Evolutionary conservation across 2,888 invertebrate genomes (phyloP).

Genomic region (Agrotis exclamationis): DNA sequence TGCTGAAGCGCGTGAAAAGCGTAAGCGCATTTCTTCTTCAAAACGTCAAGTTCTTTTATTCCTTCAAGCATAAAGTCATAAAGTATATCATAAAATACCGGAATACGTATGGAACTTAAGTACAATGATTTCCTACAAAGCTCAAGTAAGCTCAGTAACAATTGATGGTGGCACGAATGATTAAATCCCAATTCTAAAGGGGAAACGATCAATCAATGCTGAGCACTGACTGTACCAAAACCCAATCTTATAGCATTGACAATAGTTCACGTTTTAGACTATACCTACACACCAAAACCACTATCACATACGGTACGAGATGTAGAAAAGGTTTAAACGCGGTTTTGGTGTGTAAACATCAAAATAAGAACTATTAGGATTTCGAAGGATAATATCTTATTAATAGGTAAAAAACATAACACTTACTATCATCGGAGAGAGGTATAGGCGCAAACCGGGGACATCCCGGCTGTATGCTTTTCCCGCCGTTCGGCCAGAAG

Average conservation of each 20-base stretch:
- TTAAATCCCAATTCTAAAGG: background rate
- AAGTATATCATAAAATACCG: background rate
- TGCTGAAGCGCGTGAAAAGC: slow-evolving; percentile 11
- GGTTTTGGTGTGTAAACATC: no score
- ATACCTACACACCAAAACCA: no score
- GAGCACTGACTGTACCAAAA: background rate
- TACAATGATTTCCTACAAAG: background rate
- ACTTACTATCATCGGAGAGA: slow-evolving; percentile 89
- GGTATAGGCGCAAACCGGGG: slow-evolving; percentile 88
- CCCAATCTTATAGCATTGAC: background rate
- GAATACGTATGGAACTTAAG: slow-evolving; percentile 2
- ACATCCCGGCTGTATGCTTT: slow-evolving; percentile 92
- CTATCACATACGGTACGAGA: no score
- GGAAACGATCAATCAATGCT: background rate
- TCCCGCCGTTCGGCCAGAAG: slow-evolving; percentile 92
- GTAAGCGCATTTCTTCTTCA: slow-evolving; percentile 8
- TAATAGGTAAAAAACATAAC: background rate
- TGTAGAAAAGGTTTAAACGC: no score
- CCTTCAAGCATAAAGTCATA: background rate
- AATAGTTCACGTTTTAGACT: background rate
- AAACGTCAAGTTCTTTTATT: background rate
- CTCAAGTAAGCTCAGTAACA: background rate
- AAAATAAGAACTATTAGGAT: no score
- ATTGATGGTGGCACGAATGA: background rate
- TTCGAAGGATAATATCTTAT: background rate